phyloP scores from a whole-genome alignment of 2,797 vertebrate species.

The Spinibarbus caldwelli region DNA sequence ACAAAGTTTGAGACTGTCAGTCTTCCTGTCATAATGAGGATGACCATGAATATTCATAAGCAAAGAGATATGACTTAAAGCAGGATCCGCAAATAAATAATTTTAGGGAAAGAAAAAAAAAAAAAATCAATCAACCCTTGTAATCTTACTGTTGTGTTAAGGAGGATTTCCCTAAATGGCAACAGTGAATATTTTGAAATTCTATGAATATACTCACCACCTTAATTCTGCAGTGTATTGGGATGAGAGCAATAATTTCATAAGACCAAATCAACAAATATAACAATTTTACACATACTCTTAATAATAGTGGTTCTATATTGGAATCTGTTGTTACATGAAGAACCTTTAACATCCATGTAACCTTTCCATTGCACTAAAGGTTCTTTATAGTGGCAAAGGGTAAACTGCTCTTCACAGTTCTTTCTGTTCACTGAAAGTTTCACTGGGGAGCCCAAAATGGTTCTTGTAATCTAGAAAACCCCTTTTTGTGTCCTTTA shows the following conservation, averaged over 20 bases:
- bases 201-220: neutral
- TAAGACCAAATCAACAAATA: neutral
- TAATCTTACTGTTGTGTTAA: neutral
- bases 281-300: neutral
- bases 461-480: neutral
- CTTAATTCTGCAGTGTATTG: too few species aligned
- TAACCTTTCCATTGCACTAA: neutral
- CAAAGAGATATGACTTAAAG: constrained; percentile 22
- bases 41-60: constrained; percentile 28
- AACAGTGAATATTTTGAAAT: neutral
- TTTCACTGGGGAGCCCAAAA: neutral
- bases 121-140: neutral
- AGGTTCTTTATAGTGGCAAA: neutral
- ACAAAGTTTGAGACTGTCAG: neutral
- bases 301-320: neutral
- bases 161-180: neutral
- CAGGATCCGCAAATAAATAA: neutral
- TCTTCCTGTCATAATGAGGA: constrained; percentile 33
- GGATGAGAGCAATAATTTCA: neutral
- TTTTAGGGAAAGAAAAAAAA: too few species aligned
- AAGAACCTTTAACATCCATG: neutral
- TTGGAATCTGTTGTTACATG: neutral
- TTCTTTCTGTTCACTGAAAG: too few species aligned
- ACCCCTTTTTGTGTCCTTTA: accelerated
- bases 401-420: neutral